These are phyloP conservation scores for Antitype chi DNA, from an alignment of 2,888 invertebrate species.

Conservation along the genomic window DNA sequence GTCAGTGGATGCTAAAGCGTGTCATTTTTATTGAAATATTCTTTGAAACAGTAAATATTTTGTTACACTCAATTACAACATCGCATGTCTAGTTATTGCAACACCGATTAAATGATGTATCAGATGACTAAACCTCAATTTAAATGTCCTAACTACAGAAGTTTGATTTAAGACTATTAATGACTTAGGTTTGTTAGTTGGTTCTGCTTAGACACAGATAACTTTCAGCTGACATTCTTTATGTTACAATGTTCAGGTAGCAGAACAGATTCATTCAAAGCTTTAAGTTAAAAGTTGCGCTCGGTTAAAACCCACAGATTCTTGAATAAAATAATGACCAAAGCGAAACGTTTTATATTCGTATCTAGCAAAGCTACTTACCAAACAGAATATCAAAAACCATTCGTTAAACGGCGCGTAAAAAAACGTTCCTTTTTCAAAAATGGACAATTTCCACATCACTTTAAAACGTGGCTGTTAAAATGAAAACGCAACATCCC, in stretches of 20 bases:
- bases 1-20: neutral
- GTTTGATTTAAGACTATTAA: no score
- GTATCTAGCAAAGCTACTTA: neutral
- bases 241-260: neutral
- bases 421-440: neutral
- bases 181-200: no score
- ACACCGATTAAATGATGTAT: no score
- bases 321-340: neutral
- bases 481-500: slow-evolving; percentile 48
- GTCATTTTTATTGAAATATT: slow-evolving; percentile 1
- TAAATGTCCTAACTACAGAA: no score
- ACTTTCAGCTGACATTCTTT: neutral
- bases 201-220: neutral
- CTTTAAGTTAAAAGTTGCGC: neutral
- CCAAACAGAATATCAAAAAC: slow-evolving; percentile 32
- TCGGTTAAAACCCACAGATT: neutral
- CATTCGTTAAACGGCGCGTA: neutral
- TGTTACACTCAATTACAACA: neutral
- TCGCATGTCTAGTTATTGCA: no score
- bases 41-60: neutral
- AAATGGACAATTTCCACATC: slow-evolving; percentile 35
- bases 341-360: neutral
- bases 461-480: slow-evolving; percentile 43
- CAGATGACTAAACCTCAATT: no score
- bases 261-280: neutral